phyloP scores from a whole-genome alignment of 2,113 vertebrate genomes.

The Tympanuchus pallidicinctus region DNA sequence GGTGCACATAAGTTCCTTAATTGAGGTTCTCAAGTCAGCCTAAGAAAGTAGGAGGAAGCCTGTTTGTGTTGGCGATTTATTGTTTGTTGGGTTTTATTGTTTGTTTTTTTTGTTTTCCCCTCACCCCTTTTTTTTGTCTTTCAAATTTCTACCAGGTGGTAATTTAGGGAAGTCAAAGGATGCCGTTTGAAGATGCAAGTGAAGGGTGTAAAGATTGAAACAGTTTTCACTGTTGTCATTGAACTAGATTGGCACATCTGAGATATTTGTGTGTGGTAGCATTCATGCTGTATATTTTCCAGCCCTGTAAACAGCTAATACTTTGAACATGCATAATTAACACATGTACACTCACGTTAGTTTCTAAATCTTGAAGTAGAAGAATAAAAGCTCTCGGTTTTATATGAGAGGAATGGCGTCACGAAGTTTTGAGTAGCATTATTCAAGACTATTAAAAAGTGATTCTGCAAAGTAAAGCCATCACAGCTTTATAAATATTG shows the following conservation, averaged over 20 bases:
- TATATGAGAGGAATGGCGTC: not conserved
- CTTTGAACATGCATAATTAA: not conserved
- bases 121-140: too few species aligned
- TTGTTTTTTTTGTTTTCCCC: too few species aligned
- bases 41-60: not conserved
- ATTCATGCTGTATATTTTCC: not conserved
- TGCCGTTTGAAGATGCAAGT: not conserved
- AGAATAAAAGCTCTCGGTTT: not conserved
- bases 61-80: not conserved
- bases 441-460: constrained; percentile 12
- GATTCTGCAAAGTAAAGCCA: constrained; percentile 29
- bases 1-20: not conserved
- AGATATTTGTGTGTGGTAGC: not conserved
- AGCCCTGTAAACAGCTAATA: not conserved
- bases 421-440: not conserved
- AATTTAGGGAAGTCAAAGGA: not conserved
- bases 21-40: not conserved
- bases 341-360: not conserved
- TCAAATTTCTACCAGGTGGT: not conserved
- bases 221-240: not conserved
- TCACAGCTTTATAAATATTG: constrained; percentile 53
- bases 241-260: not conserved
- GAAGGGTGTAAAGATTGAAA: not conserved
- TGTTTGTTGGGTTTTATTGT: not conserved
- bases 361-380: not conserved